These are phyloP conservation scores for Acropora yongei DNA, from an alignment of 64 coral and sea anemone genomes.

Conservation along the genomic window DNA sequence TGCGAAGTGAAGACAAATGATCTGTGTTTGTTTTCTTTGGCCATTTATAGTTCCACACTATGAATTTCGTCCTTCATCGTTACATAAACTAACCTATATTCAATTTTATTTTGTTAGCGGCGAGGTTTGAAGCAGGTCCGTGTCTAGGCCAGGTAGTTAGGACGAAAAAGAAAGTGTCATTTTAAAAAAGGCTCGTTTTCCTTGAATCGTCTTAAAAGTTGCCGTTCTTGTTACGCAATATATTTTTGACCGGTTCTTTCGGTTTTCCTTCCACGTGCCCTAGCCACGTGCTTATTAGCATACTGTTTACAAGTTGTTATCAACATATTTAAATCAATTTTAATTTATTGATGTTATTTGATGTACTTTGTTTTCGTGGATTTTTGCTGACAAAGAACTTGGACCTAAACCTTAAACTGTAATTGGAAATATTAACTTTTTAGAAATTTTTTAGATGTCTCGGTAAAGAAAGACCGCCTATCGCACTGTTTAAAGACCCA, in stretches of 20 bases:
- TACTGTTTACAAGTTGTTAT: not conserved
- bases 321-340: not conserved
- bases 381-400: no score
- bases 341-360: no score
- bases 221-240: not conserved
- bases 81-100: no score
- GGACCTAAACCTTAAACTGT: no score
- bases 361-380: no score
- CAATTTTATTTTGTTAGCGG: no score
- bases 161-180: not conserved
- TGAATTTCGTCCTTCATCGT: no score
- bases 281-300: not conserved
- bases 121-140: no score
- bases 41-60: not conserved
- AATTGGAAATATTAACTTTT: no score
- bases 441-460: no score
- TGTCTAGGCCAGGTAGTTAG: not conserved
- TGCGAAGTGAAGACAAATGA: not conserved
- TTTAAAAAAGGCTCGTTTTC: not conserved
- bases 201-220: not conserved
- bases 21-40: not conserved
- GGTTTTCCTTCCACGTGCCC: not conserved
- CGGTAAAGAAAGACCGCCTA: no score
- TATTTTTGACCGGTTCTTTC: not conserved
- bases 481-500: no score